Conservation (phyloP, 2,113 vertebrate species). For the Callocephalon fimbriatum region DNA sequence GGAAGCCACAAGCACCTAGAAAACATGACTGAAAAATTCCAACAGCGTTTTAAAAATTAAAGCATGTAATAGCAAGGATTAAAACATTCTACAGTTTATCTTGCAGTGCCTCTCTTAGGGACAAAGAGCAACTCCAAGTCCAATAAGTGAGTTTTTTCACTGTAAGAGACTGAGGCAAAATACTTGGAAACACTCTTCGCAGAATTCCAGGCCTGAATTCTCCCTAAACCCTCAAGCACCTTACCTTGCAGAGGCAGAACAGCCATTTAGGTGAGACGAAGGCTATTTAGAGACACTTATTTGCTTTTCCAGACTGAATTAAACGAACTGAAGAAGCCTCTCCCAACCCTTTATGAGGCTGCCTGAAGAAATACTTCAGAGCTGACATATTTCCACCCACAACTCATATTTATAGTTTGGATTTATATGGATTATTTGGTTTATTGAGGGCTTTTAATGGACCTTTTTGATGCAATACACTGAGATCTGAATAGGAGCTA, state of each 20-base stretch:
- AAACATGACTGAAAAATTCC: not conserved
- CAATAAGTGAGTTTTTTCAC: not conserved
- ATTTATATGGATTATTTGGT: not conserved
- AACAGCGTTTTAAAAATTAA: not conserved
- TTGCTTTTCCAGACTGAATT: not conserved
- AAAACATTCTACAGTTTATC: not conserved
- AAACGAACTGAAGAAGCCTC: not conserved
- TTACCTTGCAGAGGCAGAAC: not conserved
- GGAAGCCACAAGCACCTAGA: not conserved
- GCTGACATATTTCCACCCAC: not conserved
- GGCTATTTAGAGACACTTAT: not conserved
- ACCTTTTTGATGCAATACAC: not conserved
- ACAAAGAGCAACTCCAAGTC: not conserved
- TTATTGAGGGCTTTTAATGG: not conserved
- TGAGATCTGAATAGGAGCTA: not conserved
- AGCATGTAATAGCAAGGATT: not conserved
- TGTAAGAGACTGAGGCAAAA: rapidly evolving
- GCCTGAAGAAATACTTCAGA: not conserved
- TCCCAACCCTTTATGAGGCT: not conserved
- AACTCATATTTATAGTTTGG: not conserved
- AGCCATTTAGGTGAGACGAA: not conserved
- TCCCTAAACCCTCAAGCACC: not conserved
- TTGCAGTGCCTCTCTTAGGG: not conserved
- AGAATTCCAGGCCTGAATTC: not conserved
- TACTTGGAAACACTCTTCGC: not conserved